Evolutionary conservation across 2,888 invertebrate genomes (phyloP).

Genomic region (Aplocera efformata): DNA sequence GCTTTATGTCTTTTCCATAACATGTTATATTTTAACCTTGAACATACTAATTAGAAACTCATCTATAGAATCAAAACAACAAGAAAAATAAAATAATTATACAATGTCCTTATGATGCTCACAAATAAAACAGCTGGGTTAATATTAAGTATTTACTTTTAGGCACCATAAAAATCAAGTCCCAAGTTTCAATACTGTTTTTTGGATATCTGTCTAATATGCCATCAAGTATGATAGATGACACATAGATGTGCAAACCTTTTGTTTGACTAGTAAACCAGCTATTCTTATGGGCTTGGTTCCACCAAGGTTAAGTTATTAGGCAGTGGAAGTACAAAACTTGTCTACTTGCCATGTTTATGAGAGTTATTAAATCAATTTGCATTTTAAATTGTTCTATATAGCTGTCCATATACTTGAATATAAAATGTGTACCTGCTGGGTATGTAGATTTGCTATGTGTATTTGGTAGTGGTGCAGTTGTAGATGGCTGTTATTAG

Average conservation of each 20-base stretch:
- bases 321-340: slow-evolving; percentile 4
- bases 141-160: too few species aligned
- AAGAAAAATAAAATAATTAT: too few species aligned
- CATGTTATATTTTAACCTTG: too few species aligned
- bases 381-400: neutral
- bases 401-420: neutral
- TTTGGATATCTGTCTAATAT: too few species aligned
- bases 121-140: too few species aligned
- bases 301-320: slow-evolving; percentile 14
- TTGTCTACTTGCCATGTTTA: slow-evolving; percentile 7
- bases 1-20: too few species aligned
- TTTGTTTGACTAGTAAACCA: neutral
- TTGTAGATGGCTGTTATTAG: slow-evolving; percentile 52
- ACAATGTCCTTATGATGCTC: too few species aligned
- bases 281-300: neutral
- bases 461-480: slow-evolving; percentile 59
- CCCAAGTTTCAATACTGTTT: too few species aligned
- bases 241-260: neutral
- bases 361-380: neutral
- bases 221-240: too few species aligned
- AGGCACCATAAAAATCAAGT: too few species aligned
- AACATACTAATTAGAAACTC: too few species aligned
- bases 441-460: slow-evolving; percentile 45
- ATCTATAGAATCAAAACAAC: too few species aligned
- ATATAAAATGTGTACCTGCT: slow-evolving; percentile 18